Conservation (phyloP, 2,113 vertebrate genomes). For the Columbina picui region DNA sequence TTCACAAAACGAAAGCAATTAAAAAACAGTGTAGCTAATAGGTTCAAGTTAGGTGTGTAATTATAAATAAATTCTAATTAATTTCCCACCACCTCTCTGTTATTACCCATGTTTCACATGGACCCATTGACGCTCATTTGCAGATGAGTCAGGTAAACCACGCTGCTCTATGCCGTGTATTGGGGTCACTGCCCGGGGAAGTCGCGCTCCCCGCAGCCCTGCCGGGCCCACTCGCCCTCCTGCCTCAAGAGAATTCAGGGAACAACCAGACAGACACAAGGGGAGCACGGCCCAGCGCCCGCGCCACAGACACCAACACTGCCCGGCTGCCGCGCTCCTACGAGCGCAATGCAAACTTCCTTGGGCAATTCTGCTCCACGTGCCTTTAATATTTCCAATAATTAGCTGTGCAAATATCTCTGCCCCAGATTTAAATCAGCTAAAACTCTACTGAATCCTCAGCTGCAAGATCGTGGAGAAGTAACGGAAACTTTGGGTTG, state of each 20-base stretch:
- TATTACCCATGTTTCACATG: conserved; percentile 40
- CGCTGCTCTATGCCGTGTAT: not conserved
- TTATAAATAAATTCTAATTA: conserved; percentile 66
- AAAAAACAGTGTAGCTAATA: conserved; percentile 49
- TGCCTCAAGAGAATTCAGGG: too few species aligned
- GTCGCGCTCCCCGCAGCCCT: too few species aligned
- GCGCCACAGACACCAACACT: not conserved
- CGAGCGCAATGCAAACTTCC: conserved; percentile 39
- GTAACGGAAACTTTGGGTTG: not conserved
- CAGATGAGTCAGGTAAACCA: not conserved
- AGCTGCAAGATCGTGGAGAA: not conserved
- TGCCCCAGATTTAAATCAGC: not conserved
- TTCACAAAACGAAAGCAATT: conserved; percentile 47
- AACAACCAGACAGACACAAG: too few species aligned
- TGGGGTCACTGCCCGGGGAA: too few species aligned
- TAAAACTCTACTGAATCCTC: not conserved
- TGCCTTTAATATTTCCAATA: conserved; percentile 3
- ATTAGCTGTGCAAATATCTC: conserved; percentile 52
- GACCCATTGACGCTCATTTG: conserved; percentile 38
- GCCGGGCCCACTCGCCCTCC: too few species aligned
- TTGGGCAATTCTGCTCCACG: conserved; percentile 24
- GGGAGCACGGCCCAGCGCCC: not conserved
- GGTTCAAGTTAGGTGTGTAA: conserved; percentile 20
- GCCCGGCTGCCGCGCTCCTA: too few species aligned
- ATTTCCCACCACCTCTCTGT: conserved; percentile 36